These are phyloP conservation scores for Ctenosaura bakeri DNA, from an alignment of 2,797 vertebrate species.

Conservation along the genomic window DNA sequence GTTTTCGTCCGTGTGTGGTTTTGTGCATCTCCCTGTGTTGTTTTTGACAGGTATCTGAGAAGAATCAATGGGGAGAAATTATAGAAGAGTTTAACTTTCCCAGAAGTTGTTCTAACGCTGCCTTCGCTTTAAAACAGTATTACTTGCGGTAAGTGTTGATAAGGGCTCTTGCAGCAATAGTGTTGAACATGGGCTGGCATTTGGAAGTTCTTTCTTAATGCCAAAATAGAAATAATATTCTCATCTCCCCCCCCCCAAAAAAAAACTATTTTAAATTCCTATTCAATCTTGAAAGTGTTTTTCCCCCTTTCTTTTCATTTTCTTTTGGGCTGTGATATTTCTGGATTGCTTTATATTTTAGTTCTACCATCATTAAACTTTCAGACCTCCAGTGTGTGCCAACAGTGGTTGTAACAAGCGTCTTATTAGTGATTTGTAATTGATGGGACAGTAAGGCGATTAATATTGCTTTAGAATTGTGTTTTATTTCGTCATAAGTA, in stretches of 20 bases:
- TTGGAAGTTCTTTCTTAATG: slow-evolving; percentile 48
- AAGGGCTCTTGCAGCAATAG: slow-evolving; percentile 72
- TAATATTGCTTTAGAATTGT: slow-evolving; percentile 76
- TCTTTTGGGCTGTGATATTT: slow-evolving; percentile 48
- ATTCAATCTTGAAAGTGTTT: slow-evolving; percentile 46
- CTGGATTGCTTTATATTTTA: slow-evolving; percentile 68
- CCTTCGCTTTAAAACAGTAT: slow-evolving; percentile 99
- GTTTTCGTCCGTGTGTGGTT: slow-evolving; percentile 69
- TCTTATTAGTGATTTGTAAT: slow-evolving; percentile 73
- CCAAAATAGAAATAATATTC: slow-evolving; percentile 52
- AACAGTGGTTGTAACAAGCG: slow-evolving; percentile 73
- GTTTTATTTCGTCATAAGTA: slow-evolving; percentile 70
- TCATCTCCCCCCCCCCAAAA: slow-evolving; percentile 10
- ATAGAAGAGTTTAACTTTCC: slow-evolving; percentile 99
- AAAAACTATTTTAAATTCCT: slow-evolving; percentile 50
- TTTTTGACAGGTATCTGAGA: slow-evolving; percentile 94
- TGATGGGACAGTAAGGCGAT: slow-evolving; percentile 45
- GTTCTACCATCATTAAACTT: slow-evolving; percentile 64
- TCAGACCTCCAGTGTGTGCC: slow-evolving; percentile 65
- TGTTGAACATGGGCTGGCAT: slow-evolving; percentile 59
- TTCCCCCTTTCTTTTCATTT: background rate
- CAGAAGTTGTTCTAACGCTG: slow-evolving; percentile 98
- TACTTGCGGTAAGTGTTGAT: slow-evolving; percentile 96
- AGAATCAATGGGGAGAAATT: slow-evolving; percentile 98
- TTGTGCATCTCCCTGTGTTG: slow-evolving; percentile 77